phyloP scores from a whole-genome alignment of 2,888 invertebrate genomes.

The Leptinotarsa tumamoca region DNA sequence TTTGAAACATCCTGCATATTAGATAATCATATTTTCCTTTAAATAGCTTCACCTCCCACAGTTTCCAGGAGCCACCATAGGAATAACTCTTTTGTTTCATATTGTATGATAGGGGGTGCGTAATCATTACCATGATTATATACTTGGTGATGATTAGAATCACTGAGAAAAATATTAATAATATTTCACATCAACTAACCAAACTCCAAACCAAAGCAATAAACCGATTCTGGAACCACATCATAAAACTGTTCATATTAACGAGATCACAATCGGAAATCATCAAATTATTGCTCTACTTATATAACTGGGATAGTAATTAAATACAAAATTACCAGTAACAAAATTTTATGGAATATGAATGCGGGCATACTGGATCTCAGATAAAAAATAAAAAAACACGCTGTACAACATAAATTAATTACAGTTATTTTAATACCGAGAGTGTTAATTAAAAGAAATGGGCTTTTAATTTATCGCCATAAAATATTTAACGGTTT shows the following conservation, averaged over 20 bases:
- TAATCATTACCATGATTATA: background rate
- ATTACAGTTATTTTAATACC: slow-evolving; percentile 35
- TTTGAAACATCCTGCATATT: too few relatives aligned
- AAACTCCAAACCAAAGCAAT: slow-evolving; percentile 14
- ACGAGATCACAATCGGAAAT: slow-evolving; percentile 35
- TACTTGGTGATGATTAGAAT: background rate
- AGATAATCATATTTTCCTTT: too few relatives aligned
- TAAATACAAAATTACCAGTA: slow-evolving; percentile 40
- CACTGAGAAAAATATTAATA: background rate
- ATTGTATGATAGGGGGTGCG: too few relatives aligned
- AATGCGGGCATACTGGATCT: slow-evolving; percentile 31
- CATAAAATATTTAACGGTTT: slow-evolving; percentile 33
- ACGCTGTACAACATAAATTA: slow-evolving; percentile 34
- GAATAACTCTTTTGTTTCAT: too few relatives aligned
- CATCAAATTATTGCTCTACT: slow-evolving; percentile 40
- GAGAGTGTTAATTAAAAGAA: slow-evolving; percentile 34
- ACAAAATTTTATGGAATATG: slow-evolving; percentile 36
- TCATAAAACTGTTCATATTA: slow-evolving; percentile 24
- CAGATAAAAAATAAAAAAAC: slow-evolving; percentile 19
- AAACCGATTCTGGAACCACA: background rate
- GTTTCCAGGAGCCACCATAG: too few relatives aligned
- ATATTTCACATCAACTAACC: slow-evolving; percentile 3
- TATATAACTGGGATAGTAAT: slow-evolving; percentile 30
- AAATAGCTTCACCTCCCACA: too few relatives aligned
- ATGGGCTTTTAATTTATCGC: slow-evolving; percentile 34